phyloP scores from a whole-genome alignment of 2,797 vertebrate species.

The Morelia viridis region DNA sequence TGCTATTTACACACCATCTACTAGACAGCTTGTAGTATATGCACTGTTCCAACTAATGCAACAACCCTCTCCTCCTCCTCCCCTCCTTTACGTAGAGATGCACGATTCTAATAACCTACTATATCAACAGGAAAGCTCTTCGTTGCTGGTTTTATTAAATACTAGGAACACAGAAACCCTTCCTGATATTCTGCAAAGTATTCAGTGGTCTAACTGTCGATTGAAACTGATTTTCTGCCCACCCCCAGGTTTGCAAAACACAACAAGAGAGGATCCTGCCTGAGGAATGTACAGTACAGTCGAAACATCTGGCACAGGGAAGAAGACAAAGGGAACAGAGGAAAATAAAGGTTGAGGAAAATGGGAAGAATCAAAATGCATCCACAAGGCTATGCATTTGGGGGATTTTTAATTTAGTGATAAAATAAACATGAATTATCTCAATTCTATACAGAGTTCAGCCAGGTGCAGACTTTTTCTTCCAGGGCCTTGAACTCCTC shows the following conservation, averaged over 20 bases:
- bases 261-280: neutral
- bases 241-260: neutral
- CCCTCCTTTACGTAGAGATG: too few relatives aligned
- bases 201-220: neutral
- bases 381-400: neutral
- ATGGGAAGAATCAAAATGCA: neutral
- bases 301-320: neutral
- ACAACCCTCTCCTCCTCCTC: too few relatives aligned
- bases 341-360: neutral
- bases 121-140: too few relatives aligned
- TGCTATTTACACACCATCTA: too few relatives aligned
- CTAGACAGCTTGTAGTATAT: too few relatives aligned
- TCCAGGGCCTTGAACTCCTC: neutral
- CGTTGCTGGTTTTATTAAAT: neutral
- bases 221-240: neutral
- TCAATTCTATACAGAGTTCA: neutral
- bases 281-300: neutral
- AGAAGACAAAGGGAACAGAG: neutral
- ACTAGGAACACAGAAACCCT: neutral
- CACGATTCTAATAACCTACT: too few relatives aligned
- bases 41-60: too few relatives aligned
- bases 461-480: neutral
- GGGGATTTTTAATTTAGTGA: neutral
- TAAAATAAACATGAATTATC: neutral
- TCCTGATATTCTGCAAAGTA: neutral